These are phyloP conservation scores for Falco concolor DNA, from an alignment of 2,797 vertebrate species.

Conservation along the genomic window DNA sequence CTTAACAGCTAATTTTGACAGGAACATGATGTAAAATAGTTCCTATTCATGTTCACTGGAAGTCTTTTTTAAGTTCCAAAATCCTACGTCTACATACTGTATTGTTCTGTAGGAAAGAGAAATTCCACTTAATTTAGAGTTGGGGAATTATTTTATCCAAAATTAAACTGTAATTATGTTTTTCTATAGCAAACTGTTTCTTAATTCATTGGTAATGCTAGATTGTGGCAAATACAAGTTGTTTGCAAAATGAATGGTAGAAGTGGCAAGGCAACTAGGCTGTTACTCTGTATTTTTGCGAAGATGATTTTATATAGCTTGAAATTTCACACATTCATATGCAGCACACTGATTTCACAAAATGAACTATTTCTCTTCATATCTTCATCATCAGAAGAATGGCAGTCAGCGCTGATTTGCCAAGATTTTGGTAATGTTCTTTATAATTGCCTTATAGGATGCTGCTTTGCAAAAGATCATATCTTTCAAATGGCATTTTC, in stretches of 20 bases:
- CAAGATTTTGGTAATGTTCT: not conserved
- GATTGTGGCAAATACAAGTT: not conserved
- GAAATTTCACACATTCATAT: not conserved
- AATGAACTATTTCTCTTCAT: not conserved
- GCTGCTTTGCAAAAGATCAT: not conserved
- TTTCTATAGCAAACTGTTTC: not conserved
- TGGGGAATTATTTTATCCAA: not conserved
- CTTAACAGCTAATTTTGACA: not conserved
- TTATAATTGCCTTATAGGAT: not conserved
- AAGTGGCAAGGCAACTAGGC: not conserved
- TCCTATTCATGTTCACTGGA: not conserved
- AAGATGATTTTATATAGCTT: not conserved
- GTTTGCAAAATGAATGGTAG: not conserved
- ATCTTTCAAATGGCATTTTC: slow-evolving; percentile 3
- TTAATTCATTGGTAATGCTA: not conserved
- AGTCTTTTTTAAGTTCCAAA: not conserved
- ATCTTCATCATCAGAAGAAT: not conserved
- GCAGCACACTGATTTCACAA: not conserved
- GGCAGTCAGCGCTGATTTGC: not conserved
- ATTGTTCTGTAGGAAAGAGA: not conserved
- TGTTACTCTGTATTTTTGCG: not conserved
- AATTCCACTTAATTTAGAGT: not conserved
- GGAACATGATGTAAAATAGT: not conserved
- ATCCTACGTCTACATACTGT: not conserved
- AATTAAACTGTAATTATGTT: not conserved